A percentile compares a stretch with the other conserved stretches of the same genome.
phyloP scores from a whole-genome alignment of 2,113 vertebrate species.

The Tychaedon coryphoeus region DNA sequence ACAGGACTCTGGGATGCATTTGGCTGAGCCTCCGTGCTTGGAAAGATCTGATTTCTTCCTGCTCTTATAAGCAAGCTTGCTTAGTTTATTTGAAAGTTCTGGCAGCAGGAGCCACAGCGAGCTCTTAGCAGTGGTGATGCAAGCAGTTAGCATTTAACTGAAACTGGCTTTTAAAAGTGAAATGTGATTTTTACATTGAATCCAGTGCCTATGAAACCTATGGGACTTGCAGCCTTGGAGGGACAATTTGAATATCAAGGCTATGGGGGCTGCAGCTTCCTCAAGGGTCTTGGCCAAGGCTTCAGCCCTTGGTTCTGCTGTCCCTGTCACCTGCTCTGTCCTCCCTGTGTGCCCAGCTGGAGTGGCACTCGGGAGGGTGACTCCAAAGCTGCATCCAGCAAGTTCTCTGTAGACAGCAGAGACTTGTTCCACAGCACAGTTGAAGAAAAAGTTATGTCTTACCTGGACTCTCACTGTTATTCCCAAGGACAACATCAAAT shows the following conservation, averaged over 20 bases:
- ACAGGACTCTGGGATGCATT: constrained; percentile 63
- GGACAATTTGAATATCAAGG: neutral
- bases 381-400: neutral
- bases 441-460: neutral
- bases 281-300: fast-evolving
- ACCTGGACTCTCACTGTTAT: fast-evolving
- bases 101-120: neutral
- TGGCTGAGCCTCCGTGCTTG: constrained; percentile 46
- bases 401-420: neutral
- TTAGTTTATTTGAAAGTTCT: constrained; percentile 58
- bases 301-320: fast-evolving
- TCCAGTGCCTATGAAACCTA: neutral
- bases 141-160: neutral
- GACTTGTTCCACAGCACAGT: fast-evolving
- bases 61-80: constrained; percentile 66
- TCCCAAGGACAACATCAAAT: neutral
- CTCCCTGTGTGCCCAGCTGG: neutral
- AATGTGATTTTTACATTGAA: neutral
- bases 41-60: constrained; percentile 53
- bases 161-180: neutral
- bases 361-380: fast-evolving
- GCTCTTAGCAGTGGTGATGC: neutral
- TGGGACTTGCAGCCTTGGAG: neutral
- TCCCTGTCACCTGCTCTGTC: neutral
- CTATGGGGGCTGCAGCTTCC: neutral